Evolutionary conservation across 2,888 invertebrate species (phyloP).

Genomic region (Aleiodes alternator): DNA sequence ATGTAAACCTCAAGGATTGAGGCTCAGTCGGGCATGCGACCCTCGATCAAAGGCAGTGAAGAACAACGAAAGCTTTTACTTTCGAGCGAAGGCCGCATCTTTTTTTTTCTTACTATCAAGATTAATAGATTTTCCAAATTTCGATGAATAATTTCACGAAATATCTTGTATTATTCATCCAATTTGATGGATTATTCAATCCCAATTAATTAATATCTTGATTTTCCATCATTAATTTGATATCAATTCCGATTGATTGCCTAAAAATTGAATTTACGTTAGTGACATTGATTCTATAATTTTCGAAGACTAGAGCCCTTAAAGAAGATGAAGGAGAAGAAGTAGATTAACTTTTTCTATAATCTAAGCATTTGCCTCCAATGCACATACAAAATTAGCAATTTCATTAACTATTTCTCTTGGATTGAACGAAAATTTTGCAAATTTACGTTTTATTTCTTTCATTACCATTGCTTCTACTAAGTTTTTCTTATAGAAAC

Average conservation of each 20-base stretch:
- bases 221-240: neutral
- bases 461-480: slow-evolving; percentile 1
- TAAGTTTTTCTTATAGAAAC: slow-evolving; percentile 65
- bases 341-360: slow-evolving; percentile 26
- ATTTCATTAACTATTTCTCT: slow-evolving; percentile 23
- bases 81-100: slow-evolving; percentile 63
- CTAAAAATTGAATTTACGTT: neutral
- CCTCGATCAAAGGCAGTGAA: slow-evolving; percentile 68
- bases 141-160: too few relatives aligned
- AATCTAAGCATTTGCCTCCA: slow-evolving; percentile 4
- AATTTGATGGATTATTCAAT: slow-evolving; percentile 4
- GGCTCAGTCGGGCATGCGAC: slow-evolving; percentile 54
- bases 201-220: neutral
- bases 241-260: slow-evolving; percentile 42
- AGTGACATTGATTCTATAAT: slow-evolving; percentile 22
- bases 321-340: slow-evolving; percentile 19
- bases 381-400: slow-evolving; percentile 32
- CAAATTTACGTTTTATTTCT: slow-evolving; percentile 44
- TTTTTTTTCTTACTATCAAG: neutral
- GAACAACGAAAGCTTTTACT: slow-evolving; percentile 63
- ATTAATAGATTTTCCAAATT: too few relatives aligned
- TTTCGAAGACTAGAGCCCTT: slow-evolving; percentile 33
- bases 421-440: slow-evolving; percentile 51
- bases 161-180: neutral
- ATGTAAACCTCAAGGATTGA: slow-evolving; percentile 29